Evolutionary conservation across 2,797 vertebrate species (phyloP).

Genomic region (Capromys pilorides): DNA sequence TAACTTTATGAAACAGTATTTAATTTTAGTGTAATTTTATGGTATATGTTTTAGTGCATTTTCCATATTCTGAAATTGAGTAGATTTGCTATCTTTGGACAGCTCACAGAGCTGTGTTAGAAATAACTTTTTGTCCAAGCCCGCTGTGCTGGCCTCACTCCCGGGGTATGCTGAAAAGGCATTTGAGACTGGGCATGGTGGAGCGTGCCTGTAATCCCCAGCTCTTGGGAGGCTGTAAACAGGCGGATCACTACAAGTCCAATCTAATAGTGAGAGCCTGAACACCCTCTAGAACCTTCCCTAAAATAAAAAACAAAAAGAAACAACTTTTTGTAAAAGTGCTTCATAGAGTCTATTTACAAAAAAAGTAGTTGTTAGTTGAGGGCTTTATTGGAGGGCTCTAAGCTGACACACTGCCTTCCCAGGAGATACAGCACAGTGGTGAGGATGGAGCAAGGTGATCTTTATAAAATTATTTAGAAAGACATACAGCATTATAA

Average conservation of each 20-base stretch:
- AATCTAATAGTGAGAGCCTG: too few relatives aligned
- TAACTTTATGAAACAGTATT: slow-evolving; percentile 54
- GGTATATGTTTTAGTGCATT: slow-evolving; percentile 58
- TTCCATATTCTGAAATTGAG: slow-evolving; percentile 54
- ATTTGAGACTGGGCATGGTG: too few relatives aligned
- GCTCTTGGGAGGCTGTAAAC: too few relatives aligned
- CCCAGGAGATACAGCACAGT: neutral
- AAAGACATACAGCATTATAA: slow-evolving; percentile 22
- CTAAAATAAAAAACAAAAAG: neutral
- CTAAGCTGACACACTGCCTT: slow-evolving; percentile 45
- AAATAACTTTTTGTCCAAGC: slow-evolving; percentile 55
- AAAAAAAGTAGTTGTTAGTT: slow-evolving; percentile 64
- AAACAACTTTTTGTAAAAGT: slow-evolving; percentile 64
- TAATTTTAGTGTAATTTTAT: slow-evolving; percentile 66
- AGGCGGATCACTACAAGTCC: too few relatives aligned
- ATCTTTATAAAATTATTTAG: slow-evolving; percentile 25
- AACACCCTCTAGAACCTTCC: too few relatives aligned
- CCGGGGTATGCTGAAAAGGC: too few relatives aligned
- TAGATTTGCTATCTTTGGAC: slow-evolving; percentile 66
- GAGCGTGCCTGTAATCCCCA: too few relatives aligned
- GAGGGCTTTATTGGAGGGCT: slow-evolving; percentile 46
- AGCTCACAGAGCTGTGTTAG: slow-evolving; percentile 57
- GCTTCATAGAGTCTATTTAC: neutral
- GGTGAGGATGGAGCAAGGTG: slow-evolving; percentile 27
- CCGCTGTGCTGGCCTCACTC: too few relatives aligned